Conservation (phyloP, 1,140 invertebrate genomes). For the Helicorthomorpha holstii region DNA sequence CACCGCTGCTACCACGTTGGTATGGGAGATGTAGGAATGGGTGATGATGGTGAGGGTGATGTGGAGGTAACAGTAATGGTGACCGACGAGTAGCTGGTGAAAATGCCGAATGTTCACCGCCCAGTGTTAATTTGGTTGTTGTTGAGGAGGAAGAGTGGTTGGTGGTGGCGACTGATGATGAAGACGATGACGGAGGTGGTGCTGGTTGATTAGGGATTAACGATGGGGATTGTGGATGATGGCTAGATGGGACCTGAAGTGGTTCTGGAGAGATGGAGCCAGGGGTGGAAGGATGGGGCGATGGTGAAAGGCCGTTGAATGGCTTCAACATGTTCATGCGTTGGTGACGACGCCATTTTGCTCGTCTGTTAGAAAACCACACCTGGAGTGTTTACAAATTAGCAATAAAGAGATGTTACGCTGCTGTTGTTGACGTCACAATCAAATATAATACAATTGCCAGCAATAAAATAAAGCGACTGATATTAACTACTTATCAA, state of each 20-base stretch:
- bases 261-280: conserved; percentile 4
- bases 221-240: conserved; percentile 11
- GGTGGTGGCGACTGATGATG: conserved; percentile 27
- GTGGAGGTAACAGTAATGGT: too few relatives aligned
- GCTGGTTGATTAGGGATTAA: conserved; percentile 33
- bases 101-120: conserved; percentile 72
- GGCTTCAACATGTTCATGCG: conserved; percentile 78
- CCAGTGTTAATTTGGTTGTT: conserved; percentile 35
- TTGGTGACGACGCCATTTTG: conserved; percentile 89
- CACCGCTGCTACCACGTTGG: too few relatives aligned
- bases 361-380: conserved; percentile 97
- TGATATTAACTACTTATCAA: too few relatives aligned
- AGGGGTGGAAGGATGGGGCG: conserved; percentile 11
- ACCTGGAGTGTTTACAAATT: too few relatives aligned
- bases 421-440: too few relatives aligned
- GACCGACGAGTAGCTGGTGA: too few relatives aligned
- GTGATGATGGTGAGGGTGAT: too few relatives aligned
- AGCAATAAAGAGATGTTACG: too few relatives aligned
- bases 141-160: conserved; percentile 21
- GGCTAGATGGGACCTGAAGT: neutral
- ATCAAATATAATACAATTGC: too few relatives aligned
- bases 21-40: too few relatives aligned
- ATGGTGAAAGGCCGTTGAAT: conserved; percentile 22
- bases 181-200: conserved; percentile 31
- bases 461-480: too few relatives aligned